phyloP scores from a whole-genome alignment of 2,113 vertebrate species.

The Triplophysa dalaica region DNA sequence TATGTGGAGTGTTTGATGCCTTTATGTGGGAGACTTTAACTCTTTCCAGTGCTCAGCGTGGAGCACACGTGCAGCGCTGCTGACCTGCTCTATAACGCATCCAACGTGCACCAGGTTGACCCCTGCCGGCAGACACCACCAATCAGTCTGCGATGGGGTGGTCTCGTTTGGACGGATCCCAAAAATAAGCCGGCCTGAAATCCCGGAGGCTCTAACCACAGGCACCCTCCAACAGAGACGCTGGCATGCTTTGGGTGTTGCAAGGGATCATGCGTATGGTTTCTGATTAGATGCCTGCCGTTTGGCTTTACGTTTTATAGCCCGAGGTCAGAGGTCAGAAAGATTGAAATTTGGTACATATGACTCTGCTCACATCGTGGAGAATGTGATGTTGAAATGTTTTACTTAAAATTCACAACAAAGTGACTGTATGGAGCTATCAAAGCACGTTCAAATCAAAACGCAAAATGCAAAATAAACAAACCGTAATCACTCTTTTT shows the following conservation, averaged over 20 bases:
- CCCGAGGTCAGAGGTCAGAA: not conserved
- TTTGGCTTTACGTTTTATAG: not conserved
- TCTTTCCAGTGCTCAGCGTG: slow-evolving; percentile 55
- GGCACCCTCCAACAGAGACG: slow-evolving; percentile 58
- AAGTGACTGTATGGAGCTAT: too few species aligned
- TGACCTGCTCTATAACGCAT: slow-evolving; percentile 51
- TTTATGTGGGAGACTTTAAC: slow-evolving; percentile 80
- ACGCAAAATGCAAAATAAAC: too few species aligned
- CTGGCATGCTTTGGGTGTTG: slow-evolving; percentile 70
- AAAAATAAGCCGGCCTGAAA: slow-evolving; percentile 23
- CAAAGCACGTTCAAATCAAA: too few species aligned
- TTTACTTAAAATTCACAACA: too few species aligned
- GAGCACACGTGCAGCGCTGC: slow-evolving; percentile 60
- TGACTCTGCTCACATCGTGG: not conserved
- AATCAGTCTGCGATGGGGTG: slow-evolving; percentile 47
- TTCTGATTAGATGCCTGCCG: not conserved
- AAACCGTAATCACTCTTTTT: too few species aligned
- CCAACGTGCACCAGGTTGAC: slow-evolving; percentile 66
- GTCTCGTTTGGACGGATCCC: slow-evolving; percentile 40
- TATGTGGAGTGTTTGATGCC: slow-evolving; percentile 78
- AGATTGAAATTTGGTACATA: not conserved
- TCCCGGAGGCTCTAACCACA: slow-evolving; percentile 22
- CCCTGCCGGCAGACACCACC: slow-evolving; percentile 64
- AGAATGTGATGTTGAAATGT: too few species aligned
- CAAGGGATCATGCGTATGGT: slow-evolving; percentile 5